phyloP scores from a whole-genome alignment of 2,113 vertebrate species.

The Chrysemys picta region DNA sequence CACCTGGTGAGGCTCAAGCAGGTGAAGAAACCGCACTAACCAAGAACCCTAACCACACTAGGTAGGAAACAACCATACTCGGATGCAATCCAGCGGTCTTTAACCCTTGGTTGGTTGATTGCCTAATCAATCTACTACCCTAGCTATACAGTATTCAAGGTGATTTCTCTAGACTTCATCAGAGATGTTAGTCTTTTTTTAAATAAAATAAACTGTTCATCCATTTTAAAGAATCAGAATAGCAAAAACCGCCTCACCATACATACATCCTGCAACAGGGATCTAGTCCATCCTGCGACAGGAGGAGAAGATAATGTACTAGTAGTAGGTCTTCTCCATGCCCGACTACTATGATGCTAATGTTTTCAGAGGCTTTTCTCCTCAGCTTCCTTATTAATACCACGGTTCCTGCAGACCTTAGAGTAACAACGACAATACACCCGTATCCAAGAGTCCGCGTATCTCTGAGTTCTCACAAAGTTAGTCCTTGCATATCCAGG shows the following conservation, averaged over 20 bases:
- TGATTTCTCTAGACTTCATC: not conserved
- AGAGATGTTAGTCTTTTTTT: not conserved
- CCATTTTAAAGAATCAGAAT: not conserved
- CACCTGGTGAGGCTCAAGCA: not conserved
- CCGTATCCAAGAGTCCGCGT: not conserved
- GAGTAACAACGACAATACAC: not conserved
- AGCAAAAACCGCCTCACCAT: not conserved
- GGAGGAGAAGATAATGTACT: not conserved
- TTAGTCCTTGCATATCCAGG: constrained; percentile 11
- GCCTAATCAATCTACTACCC: not conserved
- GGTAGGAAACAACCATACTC: not conserved
- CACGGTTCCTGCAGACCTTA: not conserved
- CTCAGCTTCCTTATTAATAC: not conserved
- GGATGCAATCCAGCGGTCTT: not conserved
- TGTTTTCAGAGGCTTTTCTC: not conserved
- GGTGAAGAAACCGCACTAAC: not conserved
- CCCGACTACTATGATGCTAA: not conserved
- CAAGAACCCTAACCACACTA: not conserved
- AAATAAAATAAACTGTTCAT: not conserved
- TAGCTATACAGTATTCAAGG: not conserved
- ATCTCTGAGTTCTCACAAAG: not conserved
- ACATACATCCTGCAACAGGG: not conserved
- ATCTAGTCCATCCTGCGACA: too few species aligned
- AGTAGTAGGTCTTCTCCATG: not conserved
- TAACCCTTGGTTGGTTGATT: not conserved